Evolutionary conservation across 2,113 vertebrate genomes (phyloP).

Genomic region (Thunnus maccoyii): DNA sequence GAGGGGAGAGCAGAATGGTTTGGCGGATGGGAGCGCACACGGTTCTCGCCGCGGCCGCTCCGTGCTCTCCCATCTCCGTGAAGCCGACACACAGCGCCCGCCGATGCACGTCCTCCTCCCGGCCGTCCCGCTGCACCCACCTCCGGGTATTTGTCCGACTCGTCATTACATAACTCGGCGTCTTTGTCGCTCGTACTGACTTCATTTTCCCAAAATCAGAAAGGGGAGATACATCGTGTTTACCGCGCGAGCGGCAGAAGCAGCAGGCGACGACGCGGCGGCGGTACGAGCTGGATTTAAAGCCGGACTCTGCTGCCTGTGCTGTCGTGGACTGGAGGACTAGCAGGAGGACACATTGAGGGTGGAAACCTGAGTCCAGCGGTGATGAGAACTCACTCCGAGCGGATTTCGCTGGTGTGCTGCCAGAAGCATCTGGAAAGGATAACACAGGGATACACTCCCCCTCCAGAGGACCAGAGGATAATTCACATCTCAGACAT

Average conservation of each 20-base stretch:
- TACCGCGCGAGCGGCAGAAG: constrained; percentile 4
- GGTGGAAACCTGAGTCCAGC: constrained; percentile 69
- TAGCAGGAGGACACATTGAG: constrained; percentile 25
- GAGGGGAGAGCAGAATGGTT: constrained; percentile 48
- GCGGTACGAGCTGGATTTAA: constrained; percentile 4
- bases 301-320: constrained; percentile 20
- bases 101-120: constrained; percentile 23
- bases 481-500: constrained; percentile 57
- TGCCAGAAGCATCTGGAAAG: constrained; percentile 84
- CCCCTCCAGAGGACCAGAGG: constrained; percentile 61
- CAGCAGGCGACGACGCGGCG: neutral
- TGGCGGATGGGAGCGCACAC: constrained; percentile 57
- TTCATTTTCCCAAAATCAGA: neutral
- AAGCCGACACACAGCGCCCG: constrained; percentile 23
- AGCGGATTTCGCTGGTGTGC: constrained; percentile 68
- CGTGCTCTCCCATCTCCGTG: constrained; percentile 39
- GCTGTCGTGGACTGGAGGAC: constrained; percentile 41
- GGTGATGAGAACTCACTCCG: constrained; percentile 68
- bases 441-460: constrained; percentile 72
- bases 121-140: constrained; percentile 27
- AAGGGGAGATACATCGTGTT: neutral
- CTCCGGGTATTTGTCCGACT: constrained; percentile 22
- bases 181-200: constrained; percentile 29
- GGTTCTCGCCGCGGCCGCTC: constrained; percentile 47
- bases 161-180: constrained; percentile 61